Evolutionary conservation across 2,888 invertebrate species (phyloP), one percentile per base, ranked within the genome.

Genomic region (Scaptomyza tumidula): DNA sequence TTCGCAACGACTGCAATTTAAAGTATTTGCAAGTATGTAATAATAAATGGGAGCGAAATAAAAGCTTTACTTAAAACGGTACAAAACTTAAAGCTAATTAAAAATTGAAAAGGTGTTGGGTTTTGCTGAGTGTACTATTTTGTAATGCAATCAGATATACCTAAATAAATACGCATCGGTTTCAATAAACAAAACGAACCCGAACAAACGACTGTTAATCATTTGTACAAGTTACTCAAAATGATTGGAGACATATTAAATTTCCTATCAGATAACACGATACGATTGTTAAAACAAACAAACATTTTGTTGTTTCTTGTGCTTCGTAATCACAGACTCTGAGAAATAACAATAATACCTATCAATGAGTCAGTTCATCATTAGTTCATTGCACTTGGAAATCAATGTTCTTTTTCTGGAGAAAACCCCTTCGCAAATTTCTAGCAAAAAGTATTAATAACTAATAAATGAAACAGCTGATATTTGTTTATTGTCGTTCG

Each of bases 1-100:
- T 78, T 85, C 68, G 73, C 82, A 75, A 56, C 55, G 66, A 61
- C 57, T 71, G 84, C 78, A 86, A 78, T 78, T 71, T 78, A 71
- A 71, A 75, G 75, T 75, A 66, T 75, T 71, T 48, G 59, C 45
- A 63, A 73, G 69, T 78, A 56, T 64, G 64, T 73, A 64, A 68
- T 39, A 75, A 72, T 73, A 66, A 74, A 65, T 77, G 75, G 35
- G 48, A 53, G 55, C n/a, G n/a, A n/a, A 19, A 19, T 19, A 19
- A 41, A 16, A 41, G 14, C 39, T 41, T 41, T 5, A 39, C n/a
- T 39, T 14, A 14, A 14, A 39, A 37, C 2, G 19, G 19, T 19
- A 19, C 19, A 19, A 19, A 19, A 19, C 19, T 19, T 19, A 19
- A 19, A 19, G 5, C 6, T 6, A 14, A 9, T 31, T 4, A 13